phyloP scores from a whole-genome alignment of 30 jellyfish, hydroid and myxozoan species.

The Hydractinia echinata region DNA sequence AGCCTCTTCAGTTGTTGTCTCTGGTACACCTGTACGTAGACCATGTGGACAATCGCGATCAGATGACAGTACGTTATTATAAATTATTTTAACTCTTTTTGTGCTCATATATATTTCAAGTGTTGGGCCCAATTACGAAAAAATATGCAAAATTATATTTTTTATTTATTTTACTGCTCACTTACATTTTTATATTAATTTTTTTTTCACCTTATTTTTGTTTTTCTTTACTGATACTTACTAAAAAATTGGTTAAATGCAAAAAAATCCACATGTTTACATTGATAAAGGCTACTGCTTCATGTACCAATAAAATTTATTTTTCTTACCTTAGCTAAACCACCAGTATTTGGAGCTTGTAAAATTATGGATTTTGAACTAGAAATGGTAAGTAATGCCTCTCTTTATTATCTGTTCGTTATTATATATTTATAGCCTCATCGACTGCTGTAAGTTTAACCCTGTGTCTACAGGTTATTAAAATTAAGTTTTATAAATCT shows the following conservation, averaged over 20 bases:
- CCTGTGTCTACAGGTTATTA: too few relatives aligned
- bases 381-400: slow-evolving; percentile 55
- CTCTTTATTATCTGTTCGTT: not conserved
- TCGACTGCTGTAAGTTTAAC: too few relatives aligned
- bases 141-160: slow-evolving; percentile 11
- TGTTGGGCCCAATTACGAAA: not conserved
- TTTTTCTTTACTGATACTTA: not conserved
- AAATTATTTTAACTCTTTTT: too few relatives aligned
- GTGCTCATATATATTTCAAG: too few relatives aligned
- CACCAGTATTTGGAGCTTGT: slow-evolving; percentile 93
- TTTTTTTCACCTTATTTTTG: too few relatives aligned
- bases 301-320: not conserved
- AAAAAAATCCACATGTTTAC: too few relatives aligned
- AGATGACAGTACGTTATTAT: slow-evolving; percentile 16
- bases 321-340: slow-evolving; percentile 43
- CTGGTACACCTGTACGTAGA: slow-evolving; percentile 92
- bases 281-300: too few relatives aligned
- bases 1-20: slow-evolving; percentile 89
- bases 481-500: not conserved
- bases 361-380: slow-evolving; percentile 86
- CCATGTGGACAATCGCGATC: slow-evolving; percentile 94
- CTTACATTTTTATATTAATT: too few relatives aligned
- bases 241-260: not conserved
- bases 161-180: too few relatives aligned
- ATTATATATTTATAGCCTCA: not conserved